These are phyloP conservation scores for Numenius arquata DNA, from an alignment of 2,113 vertebrate genomes.

Conservation along the genomic window DNA sequence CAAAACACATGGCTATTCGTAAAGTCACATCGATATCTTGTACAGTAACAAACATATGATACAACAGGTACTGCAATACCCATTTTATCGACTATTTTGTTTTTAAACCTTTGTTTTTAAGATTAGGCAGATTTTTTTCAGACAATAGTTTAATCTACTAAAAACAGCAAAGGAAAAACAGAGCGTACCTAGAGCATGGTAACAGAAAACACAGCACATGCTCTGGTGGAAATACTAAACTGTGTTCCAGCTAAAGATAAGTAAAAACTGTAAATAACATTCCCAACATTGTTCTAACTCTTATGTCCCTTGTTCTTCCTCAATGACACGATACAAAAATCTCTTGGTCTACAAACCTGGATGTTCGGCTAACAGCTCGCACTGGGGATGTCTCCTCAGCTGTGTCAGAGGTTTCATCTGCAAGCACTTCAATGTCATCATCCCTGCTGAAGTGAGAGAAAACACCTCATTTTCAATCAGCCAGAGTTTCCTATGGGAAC, in stretches of 20 bases:
- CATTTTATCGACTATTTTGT: neutral
- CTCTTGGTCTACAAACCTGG: constrained; percentile 74
- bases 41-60: neutral
- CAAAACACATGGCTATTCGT: neutral
- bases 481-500: neutral
- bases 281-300: neutral
- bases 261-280: neutral
- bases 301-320: neutral
- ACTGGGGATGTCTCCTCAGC: constrained; percentile 82
- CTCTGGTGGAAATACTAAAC: neutral
- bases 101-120: neutral
- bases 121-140: neutral
- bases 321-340: neutral
- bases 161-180: neutral
- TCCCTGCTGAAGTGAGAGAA: constrained; percentile 78
- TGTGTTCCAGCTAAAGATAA: neutral
- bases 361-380: constrained; percentile 71
- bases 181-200: neutral
- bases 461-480: neutral
- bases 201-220: neutral
- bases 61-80: neutral
- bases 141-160: neutral
- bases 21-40: neutral
- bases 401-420: constrained; percentile 85
- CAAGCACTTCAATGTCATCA: constrained; percentile 95